phyloP scores from a whole-genome alignment of 1,140 invertebrate species.

The Cydia pomonella region DNA sequence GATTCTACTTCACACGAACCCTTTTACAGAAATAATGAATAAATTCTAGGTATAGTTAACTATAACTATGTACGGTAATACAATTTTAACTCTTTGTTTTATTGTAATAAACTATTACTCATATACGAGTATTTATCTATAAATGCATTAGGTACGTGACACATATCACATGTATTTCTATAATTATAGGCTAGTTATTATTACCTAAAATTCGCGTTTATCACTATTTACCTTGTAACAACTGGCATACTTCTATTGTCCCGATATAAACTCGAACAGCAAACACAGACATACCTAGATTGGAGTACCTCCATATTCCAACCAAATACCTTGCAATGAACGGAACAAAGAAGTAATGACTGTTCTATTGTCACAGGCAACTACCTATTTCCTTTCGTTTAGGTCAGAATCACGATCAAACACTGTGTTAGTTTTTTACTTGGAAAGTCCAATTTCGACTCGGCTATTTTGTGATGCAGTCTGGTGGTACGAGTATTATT shows the following conservation, averaged over 20 bases:
- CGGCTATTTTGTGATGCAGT: too few relatives aligned
- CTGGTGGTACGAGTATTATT: too few relatives aligned
- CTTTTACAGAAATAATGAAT: too few relatives aligned
- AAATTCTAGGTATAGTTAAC: too few relatives aligned
- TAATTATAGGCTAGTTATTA: background rate
- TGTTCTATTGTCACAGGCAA: background rate
- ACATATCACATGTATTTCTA: background rate
- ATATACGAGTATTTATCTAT: too few relatives aligned
- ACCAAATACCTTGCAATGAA: background rate
- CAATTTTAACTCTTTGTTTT: too few relatives aligned
- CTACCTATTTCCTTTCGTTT: background rate
- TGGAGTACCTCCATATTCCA: background rate
- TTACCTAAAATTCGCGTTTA: background rate
- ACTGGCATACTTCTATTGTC: constrained; percentile 3
- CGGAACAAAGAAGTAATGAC: constrained; percentile 10
- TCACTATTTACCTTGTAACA: background rate
- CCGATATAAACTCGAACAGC: background rate
- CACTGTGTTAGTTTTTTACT: background rate
- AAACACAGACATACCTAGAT: background rate
- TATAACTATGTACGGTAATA: too few relatives aligned
- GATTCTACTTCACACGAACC: too few relatives aligned
- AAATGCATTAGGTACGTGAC: background rate
- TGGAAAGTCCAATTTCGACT: too few relatives aligned
- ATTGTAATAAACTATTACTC: too few relatives aligned
- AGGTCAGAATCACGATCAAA: background rate